phyloP scores from a whole-genome alignment of 1,140 invertebrate species.

The Listronotus bonariensis region DNA sequence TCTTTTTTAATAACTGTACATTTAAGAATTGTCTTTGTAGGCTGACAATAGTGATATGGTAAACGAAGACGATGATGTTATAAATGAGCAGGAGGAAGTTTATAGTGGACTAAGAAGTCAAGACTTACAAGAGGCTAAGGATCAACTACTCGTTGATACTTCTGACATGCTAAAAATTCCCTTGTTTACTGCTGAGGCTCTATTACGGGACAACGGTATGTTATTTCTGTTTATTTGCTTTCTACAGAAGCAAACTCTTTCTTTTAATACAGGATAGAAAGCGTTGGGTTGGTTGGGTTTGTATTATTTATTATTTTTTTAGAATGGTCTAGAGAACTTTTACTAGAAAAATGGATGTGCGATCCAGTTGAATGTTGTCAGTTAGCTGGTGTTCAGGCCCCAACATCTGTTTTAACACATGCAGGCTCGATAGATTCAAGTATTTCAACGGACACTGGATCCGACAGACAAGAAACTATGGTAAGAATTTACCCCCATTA shows the following conservation, averaged over 20 bases:
- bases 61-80: slow-evolving; percentile 58
- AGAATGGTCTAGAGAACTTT: slow-evolving; percentile 75
- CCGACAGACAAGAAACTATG: slow-evolving; percentile 49
- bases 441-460: slow-evolving; percentile 47
- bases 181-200: slow-evolving; percentile 73
- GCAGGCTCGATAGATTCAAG: slow-evolving; percentile 51
- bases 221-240: neutral
- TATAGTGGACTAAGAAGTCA: slow-evolving; percentile 70
- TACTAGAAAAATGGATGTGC: slow-evolving; percentile 74
- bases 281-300: too few species aligned
- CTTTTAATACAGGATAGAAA: too few species aligned
- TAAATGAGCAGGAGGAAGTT: slow-evolving; percentile 60
- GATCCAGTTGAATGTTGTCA: slow-evolving; percentile 71
- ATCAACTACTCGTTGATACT: slow-evolving; percentile 73
- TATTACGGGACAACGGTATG: slow-evolving; percentile 71
- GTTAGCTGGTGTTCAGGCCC: slow-evolving; percentile 69
- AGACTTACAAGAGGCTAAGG: slow-evolving; percentile 77
- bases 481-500: slow-evolving; percentile 41
- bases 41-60: slow-evolving; percentile 56
- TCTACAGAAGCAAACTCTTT: too few species aligned
- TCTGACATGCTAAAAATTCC: slow-evolving; percentile 77
- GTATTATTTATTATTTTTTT: too few species aligned
- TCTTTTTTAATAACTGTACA: too few species aligned
- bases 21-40: slow-evolving; percentile 37
- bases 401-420: slow-evolving; percentile 58